Evolutionary conservation across 2,113 vertebrate genomes (phyloP), one percentile per base, ranked within the genome.

Genomic region (Macquaria australasica): DNA sequence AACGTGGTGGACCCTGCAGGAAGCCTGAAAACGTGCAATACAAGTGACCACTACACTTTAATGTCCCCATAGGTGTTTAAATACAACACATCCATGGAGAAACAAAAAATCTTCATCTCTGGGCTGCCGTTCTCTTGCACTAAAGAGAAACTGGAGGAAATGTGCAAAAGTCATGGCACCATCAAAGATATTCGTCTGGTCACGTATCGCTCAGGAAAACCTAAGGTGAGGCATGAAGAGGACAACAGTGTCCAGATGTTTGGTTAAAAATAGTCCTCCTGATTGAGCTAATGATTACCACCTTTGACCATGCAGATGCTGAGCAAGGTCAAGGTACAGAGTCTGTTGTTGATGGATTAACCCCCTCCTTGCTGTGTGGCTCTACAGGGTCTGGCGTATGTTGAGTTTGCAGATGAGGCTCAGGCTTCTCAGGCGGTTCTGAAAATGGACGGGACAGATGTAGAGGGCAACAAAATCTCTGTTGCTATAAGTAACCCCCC

Each of bases 401-500:
- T 99, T 67, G 98, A 99, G 55, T 99, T 97, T n/a, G 97, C 96
- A 72, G 95, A 95, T 0, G 98, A 99, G 84, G 84, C 90, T 0
- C 96, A 99, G 93, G 98, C 98, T 0, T 98, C 98, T 0, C 97
- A 97, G 87, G 98, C 98, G 0, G 98, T 99, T 23, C 81, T 99
- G 88, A 98, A 97, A 85, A 94, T 99, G 97, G 98, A 99, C 0
- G 97, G 98, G 7, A 95, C 91, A 84, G 94, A 94, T 0, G 28
- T 99, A 1, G 96, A 96, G 85, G 97, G 94, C 9, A 96, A 97
- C 0, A 95, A 95, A 62, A 97, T 99, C 87, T 96, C 97, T 21
- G 98, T 99, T 76, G 98, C 97, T 0, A 99, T 99, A 87, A 99
- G 98, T 75, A 99, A 99, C 78, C 98, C 98, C 0, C 98, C 98